Percentiles rank a stretch among this genome's conserved stretches.
Evolutionary conservation across 2,113 vertebrate species (phyloP).

Genomic region (Gorilla gorilla): DNA sequence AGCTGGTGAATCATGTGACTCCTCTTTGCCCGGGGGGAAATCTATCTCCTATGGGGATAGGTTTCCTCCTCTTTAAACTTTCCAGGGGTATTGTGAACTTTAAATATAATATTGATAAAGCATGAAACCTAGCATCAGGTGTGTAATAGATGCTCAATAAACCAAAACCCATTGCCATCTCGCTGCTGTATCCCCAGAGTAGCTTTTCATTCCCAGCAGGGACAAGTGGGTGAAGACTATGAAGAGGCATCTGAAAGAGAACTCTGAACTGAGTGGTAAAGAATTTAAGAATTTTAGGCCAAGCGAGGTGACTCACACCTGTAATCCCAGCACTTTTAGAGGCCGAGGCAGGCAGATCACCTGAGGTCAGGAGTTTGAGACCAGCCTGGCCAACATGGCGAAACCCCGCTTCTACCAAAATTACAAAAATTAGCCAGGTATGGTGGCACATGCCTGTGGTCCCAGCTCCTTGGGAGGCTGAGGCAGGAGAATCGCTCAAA

Average conservation of each 20-base stretch:
- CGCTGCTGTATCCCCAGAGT: rapidly evolving
- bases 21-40: neutral
- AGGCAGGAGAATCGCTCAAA: too few relatives aligned
- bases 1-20: neutral
- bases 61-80: neutral
- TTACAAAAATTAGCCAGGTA: too few relatives aligned
- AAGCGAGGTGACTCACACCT: too few relatives aligned
- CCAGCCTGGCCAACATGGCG: too few relatives aligned
- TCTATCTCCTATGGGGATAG: neutral
- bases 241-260: neutral
- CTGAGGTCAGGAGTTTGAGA: too few relatives aligned
- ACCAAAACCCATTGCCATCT: neutral
- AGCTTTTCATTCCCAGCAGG: neutral
- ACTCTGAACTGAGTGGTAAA: neutral
- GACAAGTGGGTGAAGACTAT: neutral
- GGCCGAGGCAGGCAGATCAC: too few relatives aligned
- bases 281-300: neutral
- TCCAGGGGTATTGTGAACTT: neutral
- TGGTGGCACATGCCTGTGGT: too few relatives aligned
- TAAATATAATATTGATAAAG: neutral
- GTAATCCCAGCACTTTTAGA: too few relatives aligned
- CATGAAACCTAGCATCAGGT: neutral
- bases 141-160: neutral
- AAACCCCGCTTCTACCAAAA: too few relatives aligned
- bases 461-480: too few relatives aligned